Percentiles rank a stretch among this genome's conserved stretches.
Conservation (phyloP, 2,888 invertebrate species). For the Itoplectis maculator region DNA sequence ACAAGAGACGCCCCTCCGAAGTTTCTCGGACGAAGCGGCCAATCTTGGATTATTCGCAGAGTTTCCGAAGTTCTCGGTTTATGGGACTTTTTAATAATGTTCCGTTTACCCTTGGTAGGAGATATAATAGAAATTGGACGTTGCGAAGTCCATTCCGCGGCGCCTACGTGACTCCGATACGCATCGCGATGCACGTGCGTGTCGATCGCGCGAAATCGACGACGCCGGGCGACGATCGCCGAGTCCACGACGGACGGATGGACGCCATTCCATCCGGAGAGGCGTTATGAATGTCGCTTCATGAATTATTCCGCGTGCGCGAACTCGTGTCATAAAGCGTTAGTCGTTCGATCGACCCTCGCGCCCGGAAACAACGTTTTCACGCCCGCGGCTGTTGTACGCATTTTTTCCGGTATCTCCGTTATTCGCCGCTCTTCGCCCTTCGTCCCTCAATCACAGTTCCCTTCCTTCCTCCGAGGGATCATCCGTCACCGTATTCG, state of each 20-base stretch:
- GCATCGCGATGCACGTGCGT: background rate
- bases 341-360: conserved; percentile 56
- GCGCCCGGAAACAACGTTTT: conserved; percentile 26
- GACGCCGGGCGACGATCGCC: conserved; percentile 1
- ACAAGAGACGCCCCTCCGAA: too few relatives aligned
- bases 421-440: conserved; percentile 1
- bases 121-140: conserved; percentile 4
- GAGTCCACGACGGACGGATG: background rate
- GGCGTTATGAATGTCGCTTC: conserved; percentile 49
- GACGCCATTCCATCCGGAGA: background rate
- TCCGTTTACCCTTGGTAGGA: background rate
- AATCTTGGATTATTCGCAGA: too few relatives aligned
- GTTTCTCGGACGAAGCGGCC: too few relatives aligned
- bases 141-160: background rate
- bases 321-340: conserved; percentile 69
- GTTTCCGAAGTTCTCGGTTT: too few relatives aligned
- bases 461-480: background rate
- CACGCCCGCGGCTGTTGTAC: conserved; percentile 5
- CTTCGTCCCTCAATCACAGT: background rate
- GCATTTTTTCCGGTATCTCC: conserved; percentile 5
- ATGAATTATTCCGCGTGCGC: conserved; percentile 72
- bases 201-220: background rate
- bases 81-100: too few relatives aligned
- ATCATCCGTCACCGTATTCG: background rate
- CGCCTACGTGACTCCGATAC: conserved; percentile 7